Evolutionary conservation across 2,888 invertebrate species (phyloP).

Genomic region (Drosophila mulleri): DNA sequence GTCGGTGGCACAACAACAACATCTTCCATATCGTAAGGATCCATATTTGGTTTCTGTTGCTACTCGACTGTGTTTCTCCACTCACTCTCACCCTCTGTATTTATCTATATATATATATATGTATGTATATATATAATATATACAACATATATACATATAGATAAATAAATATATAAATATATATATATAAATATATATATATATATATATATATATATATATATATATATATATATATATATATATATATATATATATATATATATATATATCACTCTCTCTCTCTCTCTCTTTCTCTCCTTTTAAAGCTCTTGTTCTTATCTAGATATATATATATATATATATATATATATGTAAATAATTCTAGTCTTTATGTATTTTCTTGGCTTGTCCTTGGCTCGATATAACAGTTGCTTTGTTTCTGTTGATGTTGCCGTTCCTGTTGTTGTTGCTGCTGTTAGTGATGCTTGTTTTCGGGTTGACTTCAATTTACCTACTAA

Average conservation of each 20-base stretch:
- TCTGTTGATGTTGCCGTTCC: conserved; percentile 1
- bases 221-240: neutral
- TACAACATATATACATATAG: neutral
- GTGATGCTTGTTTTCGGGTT: conserved; percentile 31
- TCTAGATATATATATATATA: neutral
- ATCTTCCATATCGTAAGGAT: conserved; percentile 82
- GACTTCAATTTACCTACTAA: conserved; percentile 47
- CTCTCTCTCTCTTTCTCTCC: conserved; percentile 4
- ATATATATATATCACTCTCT: no score
- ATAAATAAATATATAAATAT: neutral
- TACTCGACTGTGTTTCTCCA: conserved; percentile 2
- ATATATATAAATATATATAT: neutral
- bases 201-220: neutral
- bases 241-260: no score
- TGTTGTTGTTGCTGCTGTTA: conserved; percentile 11
- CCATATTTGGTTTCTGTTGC: conserved; percentile 57
- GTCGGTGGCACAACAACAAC: conserved; percentile 74
- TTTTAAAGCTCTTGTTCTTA: neutral
- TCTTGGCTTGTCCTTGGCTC: conserved; percentile 47
- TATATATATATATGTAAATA: neutral
- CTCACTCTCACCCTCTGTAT: neutral
- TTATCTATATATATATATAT: no score
- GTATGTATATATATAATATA: no score
- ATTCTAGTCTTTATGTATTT: neutral
- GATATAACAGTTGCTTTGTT: conserved; percentile 11